phyloP scores from a whole-genome alignment of 2,113 vertebrate species.

The Chloroceryle aenea region DNA sequence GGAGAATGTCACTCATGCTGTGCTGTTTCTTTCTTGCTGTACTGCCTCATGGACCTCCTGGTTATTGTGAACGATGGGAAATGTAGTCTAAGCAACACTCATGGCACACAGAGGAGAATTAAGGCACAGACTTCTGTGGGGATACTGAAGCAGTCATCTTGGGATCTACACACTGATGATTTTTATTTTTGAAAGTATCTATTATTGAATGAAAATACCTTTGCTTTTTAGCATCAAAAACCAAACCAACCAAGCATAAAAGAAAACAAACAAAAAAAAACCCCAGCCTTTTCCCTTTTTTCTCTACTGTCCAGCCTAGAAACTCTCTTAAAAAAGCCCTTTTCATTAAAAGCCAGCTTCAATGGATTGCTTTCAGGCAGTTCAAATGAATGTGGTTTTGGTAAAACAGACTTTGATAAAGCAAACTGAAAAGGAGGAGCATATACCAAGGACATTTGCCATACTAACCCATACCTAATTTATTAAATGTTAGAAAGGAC shows the following conservation, averaged over 20 bases:
- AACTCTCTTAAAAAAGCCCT: background rate
- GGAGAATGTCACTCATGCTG: background rate
- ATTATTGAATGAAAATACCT: background rate
- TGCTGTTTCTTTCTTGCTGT: background rate
- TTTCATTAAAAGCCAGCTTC: background rate
- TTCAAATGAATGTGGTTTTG: background rate
- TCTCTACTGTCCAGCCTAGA: background rate
- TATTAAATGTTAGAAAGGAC: background rate
- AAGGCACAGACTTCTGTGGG: background rate
- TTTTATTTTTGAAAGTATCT: background rate
- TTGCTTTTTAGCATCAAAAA: background rate
- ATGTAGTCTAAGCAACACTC: background rate
- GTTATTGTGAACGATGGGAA: background rate
- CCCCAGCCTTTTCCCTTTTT: background rate
- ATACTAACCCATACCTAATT: background rate
- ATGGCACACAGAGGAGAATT: background rate
- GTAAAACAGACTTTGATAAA: background rate
- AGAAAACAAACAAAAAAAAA: background rate
- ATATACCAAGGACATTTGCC: background rate
- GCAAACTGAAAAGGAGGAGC: background rate
- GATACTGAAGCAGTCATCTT: background rate
- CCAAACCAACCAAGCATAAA: background rate
- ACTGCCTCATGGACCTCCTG: background rate
- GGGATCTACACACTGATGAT: background rate
- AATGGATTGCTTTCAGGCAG: background rate